Evolutionary conservation across 2,888 invertebrate species (phyloP).

Genomic region (Omphaloscelis lunosa): DNA sequence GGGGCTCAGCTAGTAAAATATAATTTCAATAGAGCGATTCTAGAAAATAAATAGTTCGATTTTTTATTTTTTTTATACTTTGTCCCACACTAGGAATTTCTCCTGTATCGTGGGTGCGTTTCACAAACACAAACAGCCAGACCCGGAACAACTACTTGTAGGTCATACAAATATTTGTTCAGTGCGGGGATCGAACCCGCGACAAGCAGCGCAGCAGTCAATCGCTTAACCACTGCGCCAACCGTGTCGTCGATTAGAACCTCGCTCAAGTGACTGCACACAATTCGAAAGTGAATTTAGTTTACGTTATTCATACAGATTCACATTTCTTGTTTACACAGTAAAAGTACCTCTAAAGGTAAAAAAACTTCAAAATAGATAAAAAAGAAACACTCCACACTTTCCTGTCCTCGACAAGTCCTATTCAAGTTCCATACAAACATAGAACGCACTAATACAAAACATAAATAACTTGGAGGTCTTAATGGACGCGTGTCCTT

Average conservation of each 20-base stretch:
- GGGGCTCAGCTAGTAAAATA: not conserved
- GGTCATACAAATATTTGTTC: no score
- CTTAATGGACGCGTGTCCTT: conserved; percentile 47
- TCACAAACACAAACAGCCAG: no score
- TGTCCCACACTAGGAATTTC: no score
- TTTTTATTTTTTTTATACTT: no score
- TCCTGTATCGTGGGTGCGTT: no score
- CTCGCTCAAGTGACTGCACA: not conserved
- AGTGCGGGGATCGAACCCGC: no score
- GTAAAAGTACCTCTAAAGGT: not conserved
- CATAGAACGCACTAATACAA: conserved; percentile 16
- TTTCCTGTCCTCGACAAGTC: not conserved
- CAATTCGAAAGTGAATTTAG: not conserved
- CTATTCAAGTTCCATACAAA: conserved; percentile 15
- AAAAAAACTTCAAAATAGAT: not conserved
- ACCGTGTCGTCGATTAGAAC: no score
- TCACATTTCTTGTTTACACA: not conserved
- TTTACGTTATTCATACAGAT: not conserved
- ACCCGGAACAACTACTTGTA: no score
- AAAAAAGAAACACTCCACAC: not conserved
- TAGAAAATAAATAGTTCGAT: not conserved
- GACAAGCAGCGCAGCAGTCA: no score
- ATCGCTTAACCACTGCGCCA: no score
- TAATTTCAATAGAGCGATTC: not conserved
- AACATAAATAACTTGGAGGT: conserved; percentile 48